Conservation (phyloP, 2,888 invertebrate species). For the Agrilus cyanescens region DNA sequence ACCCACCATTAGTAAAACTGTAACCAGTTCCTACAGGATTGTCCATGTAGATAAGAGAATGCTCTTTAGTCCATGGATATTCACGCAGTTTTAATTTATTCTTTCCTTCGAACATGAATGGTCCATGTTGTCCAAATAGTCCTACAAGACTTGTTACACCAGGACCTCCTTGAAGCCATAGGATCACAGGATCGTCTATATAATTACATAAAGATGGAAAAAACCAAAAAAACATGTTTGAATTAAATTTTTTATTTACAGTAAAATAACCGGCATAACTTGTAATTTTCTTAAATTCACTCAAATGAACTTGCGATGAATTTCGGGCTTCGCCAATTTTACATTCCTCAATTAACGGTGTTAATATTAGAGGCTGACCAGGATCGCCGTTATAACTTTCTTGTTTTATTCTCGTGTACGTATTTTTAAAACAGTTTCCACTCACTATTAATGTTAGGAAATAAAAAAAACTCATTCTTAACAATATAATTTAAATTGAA, state of each 20-base stretch:
- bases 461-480: too few species aligned
- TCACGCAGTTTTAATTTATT: slow-evolving; percentile 43
- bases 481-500: too few species aligned
- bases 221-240: slow-evolving; percentile 87
- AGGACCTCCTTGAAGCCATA: slow-evolving; percentile 82
- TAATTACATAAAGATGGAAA: slow-evolving; percentile 53
- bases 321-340: slow-evolving; percentile 49
- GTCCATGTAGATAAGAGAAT: slow-evolving; percentile 78
- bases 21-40: slow-evolving; percentile 89
- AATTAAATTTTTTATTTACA: slow-evolving; percentile 61
- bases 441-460: not conserved
- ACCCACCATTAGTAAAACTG: slow-evolving; percentile 77
- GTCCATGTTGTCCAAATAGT: slow-evolving; percentile 75
- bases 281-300: slow-evolving; percentile 44
- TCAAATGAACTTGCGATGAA: slow-evolving; percentile 42
- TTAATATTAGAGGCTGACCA: slow-evolving; percentile 58
- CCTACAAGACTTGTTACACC: slow-evolving; percentile 70
- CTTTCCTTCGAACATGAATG: slow-evolving; percentile 43
- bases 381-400: slow-evolving; percentile 22
- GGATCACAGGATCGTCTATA: slow-evolving; percentile 54
- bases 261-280: slow-evolving; percentile 75
- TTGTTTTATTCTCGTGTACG: slow-evolving; percentile 17
- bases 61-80: slow-evolving; percentile 68
- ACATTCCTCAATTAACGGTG: slow-evolving; percentile 59
- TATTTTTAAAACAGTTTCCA: slow-evolving; percentile 11